Conservation (phyloP, 2,888 invertebrate species). For the Ecliptopera silaceata region DNA sequence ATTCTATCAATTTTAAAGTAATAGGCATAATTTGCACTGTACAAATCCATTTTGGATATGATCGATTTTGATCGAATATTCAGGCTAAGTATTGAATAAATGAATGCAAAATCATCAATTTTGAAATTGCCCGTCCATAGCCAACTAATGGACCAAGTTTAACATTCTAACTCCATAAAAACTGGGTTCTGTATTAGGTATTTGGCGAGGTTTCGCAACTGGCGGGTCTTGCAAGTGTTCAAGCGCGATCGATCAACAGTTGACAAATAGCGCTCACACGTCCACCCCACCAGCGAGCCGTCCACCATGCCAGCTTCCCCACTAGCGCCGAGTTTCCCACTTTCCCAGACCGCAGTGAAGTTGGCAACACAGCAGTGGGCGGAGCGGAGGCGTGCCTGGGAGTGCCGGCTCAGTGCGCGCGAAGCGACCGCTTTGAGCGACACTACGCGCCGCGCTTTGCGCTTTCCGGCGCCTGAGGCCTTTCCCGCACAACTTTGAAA, state of each 20-base stretch:
- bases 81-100: conserved; percentile 24
- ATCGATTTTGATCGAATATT: conserved; percentile 18
- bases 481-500: conserved; percentile 44
- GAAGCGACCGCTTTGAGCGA: conserved; percentile 49
- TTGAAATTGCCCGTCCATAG: conserved; percentile 27
- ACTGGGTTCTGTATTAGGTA: conserved; percentile 24
- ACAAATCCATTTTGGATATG: conserved; percentile 1
- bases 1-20: background rate
- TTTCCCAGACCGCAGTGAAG: conserved; percentile 70
- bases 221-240: conserved; percentile 13
- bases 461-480: conserved; percentile 55
- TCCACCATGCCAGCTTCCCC: conserved; percentile 56
- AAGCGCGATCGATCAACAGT: conserved; percentile 49
- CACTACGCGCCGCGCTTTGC: conserved; percentile 52
- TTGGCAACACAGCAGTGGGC: conserved; percentile 64
- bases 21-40: background rate
- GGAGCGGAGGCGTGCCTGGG: conserved; percentile 65
- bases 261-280: conserved; percentile 50
- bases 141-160: conserved; percentile 23
- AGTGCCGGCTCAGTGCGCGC: conserved; percentile 52
- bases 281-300: conserved; percentile 52
- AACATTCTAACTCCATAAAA: conserved; percentile 31
- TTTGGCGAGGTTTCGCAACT: conserved; percentile 31
- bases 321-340: conserved; percentile 73
- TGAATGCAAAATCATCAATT: conserved; percentile 29